phyloP scores from a whole-genome alignment of 1,140 invertebrate genomes.

The Notospermus geniculatus region DNA sequence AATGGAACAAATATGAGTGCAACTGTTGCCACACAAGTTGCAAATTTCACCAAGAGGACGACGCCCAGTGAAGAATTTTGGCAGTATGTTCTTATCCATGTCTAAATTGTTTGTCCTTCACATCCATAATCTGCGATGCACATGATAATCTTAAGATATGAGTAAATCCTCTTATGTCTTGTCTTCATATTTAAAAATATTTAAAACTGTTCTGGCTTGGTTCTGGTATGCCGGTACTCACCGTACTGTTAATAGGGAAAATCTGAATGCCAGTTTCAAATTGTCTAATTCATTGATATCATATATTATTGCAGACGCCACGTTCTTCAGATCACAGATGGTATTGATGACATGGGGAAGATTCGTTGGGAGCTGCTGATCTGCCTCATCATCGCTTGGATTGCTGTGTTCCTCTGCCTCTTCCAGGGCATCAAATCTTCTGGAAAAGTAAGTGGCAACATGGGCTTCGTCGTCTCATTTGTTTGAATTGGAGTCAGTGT shows the following conservation, averaged over 20 bases:
- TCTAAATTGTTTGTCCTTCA: no score
- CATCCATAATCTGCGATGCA: no score
- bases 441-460: constrained; percentile 70
- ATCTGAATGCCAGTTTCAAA: no score
- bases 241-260: no score
- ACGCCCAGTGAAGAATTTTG: constrained; percentile 46
- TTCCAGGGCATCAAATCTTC: constrained; percentile 79
- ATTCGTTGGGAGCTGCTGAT: constrained; percentile 69
- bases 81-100: constrained; percentile 43
- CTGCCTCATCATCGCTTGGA: constrained; percentile 71
- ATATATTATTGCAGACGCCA: constrained; percentile 63
- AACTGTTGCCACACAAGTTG: background rate
- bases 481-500: no score
- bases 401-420: constrained; percentile 74
- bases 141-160: no score
- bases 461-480: no score
- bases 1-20: constrained; percentile 1
- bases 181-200: no score
- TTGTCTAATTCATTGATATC: no score
- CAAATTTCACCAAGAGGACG: constrained; percentile 7
- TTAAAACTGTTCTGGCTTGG: no score
- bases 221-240: no score
- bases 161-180: no score
- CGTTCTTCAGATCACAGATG: constrained; percentile 68
- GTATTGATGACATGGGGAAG: constrained; percentile 72